These are phyloP conservation scores for Amphipoea lucens DNA, from an alignment of 2,888 invertebrate genomes.

Conservation along the genomic window DNA sequence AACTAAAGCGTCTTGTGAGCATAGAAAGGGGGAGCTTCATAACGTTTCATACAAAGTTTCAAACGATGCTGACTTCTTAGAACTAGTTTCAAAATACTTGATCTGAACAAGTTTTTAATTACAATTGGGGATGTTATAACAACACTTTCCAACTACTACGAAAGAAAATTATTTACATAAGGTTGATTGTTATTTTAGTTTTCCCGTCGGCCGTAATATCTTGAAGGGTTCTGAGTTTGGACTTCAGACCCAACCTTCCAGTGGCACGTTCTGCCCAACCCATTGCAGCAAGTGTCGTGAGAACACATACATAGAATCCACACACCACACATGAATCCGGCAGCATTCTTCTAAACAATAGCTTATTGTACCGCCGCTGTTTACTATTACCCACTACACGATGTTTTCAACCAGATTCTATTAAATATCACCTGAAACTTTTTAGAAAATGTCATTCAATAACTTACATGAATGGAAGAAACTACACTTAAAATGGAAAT, in stretches of 20 bases:
- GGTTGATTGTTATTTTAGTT: neutral
- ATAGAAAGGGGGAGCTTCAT: neutral
- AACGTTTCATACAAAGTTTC: neutral
- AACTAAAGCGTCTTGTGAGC: neutral
- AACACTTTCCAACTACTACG: neutral
- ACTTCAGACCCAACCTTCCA: neutral
- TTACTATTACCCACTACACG: slow-evolving; percentile 57
- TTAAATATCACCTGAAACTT: slow-evolving; percentile 60
- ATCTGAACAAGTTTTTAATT: neutral
- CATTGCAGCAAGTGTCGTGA: slow-evolving; percentile 53
- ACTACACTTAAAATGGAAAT: slow-evolving; percentile 38
- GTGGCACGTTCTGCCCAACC: slow-evolving; percentile 21
- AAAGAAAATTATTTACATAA: neutral
- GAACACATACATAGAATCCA: slow-evolving; percentile 57
- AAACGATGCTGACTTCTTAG: slow-evolving; percentile 1
- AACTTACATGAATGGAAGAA: slow-evolving; percentile 39
- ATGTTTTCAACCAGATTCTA: slow-evolving; percentile 64
- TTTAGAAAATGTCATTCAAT: slow-evolving; percentile 59
- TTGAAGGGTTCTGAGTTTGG: too few relatives aligned
- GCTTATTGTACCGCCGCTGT: slow-evolving; percentile 65
- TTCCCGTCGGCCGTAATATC: neutral
- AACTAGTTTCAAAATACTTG: neutral
- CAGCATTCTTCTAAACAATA: slow-evolving; percentile 69
- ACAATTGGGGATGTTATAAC: neutral
- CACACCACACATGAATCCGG: slow-evolving; percentile 48